Evolutionary conservation across 92 coral and sea anemone genomes (phyloP), one percentile per base, ranked within the genome.

Genomic region (Paramuricea clavata): DNA sequence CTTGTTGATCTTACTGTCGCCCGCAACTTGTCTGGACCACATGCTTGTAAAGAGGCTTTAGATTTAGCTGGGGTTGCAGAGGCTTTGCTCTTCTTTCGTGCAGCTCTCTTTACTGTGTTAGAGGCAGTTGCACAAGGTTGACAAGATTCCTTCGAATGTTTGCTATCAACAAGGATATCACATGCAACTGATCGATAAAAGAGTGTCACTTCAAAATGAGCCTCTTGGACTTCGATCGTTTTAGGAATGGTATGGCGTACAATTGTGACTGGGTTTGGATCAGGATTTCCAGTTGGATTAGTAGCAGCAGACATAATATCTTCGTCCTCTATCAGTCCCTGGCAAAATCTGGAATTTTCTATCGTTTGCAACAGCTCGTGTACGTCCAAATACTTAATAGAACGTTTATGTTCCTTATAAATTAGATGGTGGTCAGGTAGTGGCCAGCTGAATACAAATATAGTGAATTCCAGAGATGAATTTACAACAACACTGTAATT

Each of bases 381-480:
- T 72, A 72, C 36, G 52, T 42, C 78, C 56, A 72, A 42, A 41
- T 72, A 36, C 56, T 35, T 36, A 22, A 72, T 19, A 13, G 78
- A 72, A 72, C 56, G 78, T 72, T 35, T 72, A 25, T 67, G 74
- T 30, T 67, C 3, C 73, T n/a, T 65, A 32, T 65, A n/a, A 32
- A 27, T 26, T 32, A 11, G 26, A 43, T 71, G 50, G 13, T 32
- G 50, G 54, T 71, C 23, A 71, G 77, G n/a, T n/a, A n/a, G n/a
- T n/a, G n/a, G n/a, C n/a, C n/a, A n/a, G n/a, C n/a, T 71, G 77
- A 71, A 71, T 34, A 39, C 32, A 39, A 71, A 71, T 35, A 71
- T 25, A 25, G 50, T 70, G 33, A 70, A 70, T 41, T 70, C 76
- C 76, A 70, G 2, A 19, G 42, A 33, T 10, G 23, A 41, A 34